Evolutionary conservation across 2,113 vertebrate genomes (phyloP).

Genomic region (Glaucidium brasilianum): DNA sequence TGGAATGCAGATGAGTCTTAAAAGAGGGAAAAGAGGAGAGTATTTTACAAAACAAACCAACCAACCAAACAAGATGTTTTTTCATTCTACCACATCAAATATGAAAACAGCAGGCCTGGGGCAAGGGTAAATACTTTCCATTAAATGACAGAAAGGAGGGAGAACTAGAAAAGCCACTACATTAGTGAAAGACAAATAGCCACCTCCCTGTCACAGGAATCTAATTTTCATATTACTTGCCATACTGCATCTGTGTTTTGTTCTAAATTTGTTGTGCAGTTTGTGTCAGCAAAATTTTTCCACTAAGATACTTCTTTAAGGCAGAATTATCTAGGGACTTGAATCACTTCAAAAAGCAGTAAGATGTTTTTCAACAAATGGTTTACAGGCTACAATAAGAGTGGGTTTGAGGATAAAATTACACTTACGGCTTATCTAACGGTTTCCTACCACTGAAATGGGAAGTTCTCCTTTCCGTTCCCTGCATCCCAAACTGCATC

Average conservation of each 20-base stretch:
- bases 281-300: background rate
- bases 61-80: background rate
- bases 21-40: background rate
- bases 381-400: background rate
- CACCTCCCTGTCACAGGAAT: background rate
- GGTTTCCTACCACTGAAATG: background rate
- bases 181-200: conserved; percentile 6
- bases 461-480: background rate
- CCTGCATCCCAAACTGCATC: background rate
- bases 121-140: conserved; percentile 22
- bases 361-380: background rate
- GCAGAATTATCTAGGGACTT: background rate
- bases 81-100: conserved; percentile 32
- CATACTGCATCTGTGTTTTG: background rate
- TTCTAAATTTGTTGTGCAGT: background rate
- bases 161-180: background rate
- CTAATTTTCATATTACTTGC: background rate
- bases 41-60: background rate
- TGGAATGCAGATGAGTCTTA: background rate
- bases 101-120: background rate
- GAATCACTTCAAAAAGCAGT: background rate
- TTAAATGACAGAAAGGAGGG: conserved; percentile 34
- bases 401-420: background rate
- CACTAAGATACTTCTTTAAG: background rate
- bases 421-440: background rate